Base-by-base conservation (phyloP, 2,113 vertebrate species). In the Scomber japonicus region DNA sequence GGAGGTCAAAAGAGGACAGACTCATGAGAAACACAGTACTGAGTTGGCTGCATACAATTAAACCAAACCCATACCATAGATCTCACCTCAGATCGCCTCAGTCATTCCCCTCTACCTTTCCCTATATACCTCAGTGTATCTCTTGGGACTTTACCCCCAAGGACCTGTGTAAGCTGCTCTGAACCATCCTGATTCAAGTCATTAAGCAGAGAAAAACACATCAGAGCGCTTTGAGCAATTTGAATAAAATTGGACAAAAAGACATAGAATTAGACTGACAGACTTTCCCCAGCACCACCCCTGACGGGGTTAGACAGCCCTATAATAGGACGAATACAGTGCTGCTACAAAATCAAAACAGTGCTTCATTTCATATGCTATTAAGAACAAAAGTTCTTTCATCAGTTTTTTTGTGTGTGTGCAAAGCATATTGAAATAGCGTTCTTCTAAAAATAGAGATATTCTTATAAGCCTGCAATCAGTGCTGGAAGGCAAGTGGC, bases 321-420 rank as follows among this genome's bases (percentile, higher is more conserved):
- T 24, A 81, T 67, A 89, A 91, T 72, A 81, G 71, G 71, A 70
- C 4, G 3, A 79, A 71, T 74, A 53, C 30, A 72, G 44, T 10
- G 63, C 64, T 50, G 56, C 48, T 66, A 5, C 61, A 71, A 67
- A 86, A 77, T 68, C 56, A 78, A 46, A 88, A 78, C 83, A 66
- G 21, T 14, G 77, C 50, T 86, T 72, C 53, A 77, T 76, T 82
- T 67, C 60, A 83, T 74, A 50, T 72, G 70, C 64, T 66, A 71
- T 76, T 67, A 80, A 63, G 81, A 91, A 88, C 88, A 89, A 88
- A 86, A 66, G 69, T 75, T 59, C 66, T 88, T 84, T 86, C 70
- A 80, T 86, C 71, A 14, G 54, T 73, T 60, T 61, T 48, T 67
- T 80, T 54, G 17, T 46, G 17, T 46, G 30, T 73, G 72, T 76